These are phyloP conservation scores for Sebastes diaconus DNA, from an alignment of 2,797 vertebrate species.

Conservation along the genomic window DNA sequence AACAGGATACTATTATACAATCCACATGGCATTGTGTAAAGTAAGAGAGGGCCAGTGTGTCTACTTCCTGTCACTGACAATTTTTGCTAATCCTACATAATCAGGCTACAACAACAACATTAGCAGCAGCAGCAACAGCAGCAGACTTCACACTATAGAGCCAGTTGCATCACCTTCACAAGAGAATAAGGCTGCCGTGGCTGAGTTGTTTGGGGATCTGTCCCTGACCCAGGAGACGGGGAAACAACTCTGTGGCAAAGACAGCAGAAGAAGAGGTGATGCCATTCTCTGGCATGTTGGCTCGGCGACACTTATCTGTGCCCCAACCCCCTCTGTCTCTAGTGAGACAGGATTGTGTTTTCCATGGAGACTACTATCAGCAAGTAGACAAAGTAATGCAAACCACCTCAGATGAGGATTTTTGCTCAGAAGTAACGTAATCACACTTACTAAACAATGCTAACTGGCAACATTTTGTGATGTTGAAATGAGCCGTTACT, in stretches of 20 bases:
- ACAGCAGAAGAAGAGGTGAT: slow-evolving; percentile 14
- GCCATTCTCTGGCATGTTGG: slow-evolving; percentile 4
- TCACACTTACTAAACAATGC: background rate
- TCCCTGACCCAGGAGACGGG: background rate
- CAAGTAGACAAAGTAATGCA: background rate
- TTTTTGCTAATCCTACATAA: background rate
- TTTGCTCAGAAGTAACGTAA: background rate
- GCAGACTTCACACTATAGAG: background rate
- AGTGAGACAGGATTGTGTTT: background rate
- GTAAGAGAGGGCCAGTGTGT: background rate
- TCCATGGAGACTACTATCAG: background rate
- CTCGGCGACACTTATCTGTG: slow-evolving; percentile 4
- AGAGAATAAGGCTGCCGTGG: background rate
- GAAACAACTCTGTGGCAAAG: background rate
- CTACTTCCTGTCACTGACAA: background rate
- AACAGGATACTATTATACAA: background rate
- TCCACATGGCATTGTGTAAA: background rate
- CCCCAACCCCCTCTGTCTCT: background rate
- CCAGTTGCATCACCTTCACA: slow-evolving; percentile 21
- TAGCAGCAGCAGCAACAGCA: background rate
- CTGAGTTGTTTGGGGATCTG: slow-evolving; percentile 2
- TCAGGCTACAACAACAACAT: background rate
- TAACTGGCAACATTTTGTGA: background rate
- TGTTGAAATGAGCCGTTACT: background rate
- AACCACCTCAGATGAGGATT: background rate